Evolutionary conservation across 30 jellyfish, hydroid and myxozoan species (phyloP), one percentile per base, ranked within the genome.

Genomic region (Aurelia sp.): DNA sequence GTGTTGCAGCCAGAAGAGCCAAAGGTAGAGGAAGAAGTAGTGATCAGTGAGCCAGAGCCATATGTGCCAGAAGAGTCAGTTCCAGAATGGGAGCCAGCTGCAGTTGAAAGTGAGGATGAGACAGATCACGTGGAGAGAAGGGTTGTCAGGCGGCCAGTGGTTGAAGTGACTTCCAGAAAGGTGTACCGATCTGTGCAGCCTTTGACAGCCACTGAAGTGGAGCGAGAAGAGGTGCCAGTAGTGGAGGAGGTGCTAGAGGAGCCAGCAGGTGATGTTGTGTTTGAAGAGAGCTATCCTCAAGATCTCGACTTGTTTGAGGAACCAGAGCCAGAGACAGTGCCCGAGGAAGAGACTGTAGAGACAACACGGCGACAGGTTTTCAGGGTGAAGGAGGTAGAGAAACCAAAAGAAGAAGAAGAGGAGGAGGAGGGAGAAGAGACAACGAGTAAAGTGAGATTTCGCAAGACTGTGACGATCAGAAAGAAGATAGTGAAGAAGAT

Each of bases 141-240:
- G 57, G 83, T 82, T 23, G 84, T 69, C 11, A 82, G 85, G 40
- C 66, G 75, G 67, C 78, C 77, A 37, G 85, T 82, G 68, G 79
- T 50, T 15, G 89, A 62, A 50, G 63, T 47, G 55, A 61, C 89
- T 13, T 62, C 81, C 1, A 79, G 89, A 48, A 40, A 21, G 67
- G 91, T 81, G 57, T 67, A 66, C 91, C 69, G 85, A 68, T 13
- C 67, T 12, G 67, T 60, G 48, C 48, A 37, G 48, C 48, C 48
- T 37, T 37, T 37, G 48, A 37, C 48, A 37, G 48, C 48, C 48
- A 37, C 88, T 13, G 48, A 86, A 86, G 91, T 76, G 77, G 64
- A 61, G 62, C 70, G 60, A 48, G 62, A 27, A 20, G 67, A 58
- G 67, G 67, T 15, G 67, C 27, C 67, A 58, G 67, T 58, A 15